Conservation (phyloP, 2,113 vertebrate genomes). For the Sigmodon hispidus region DNA sequence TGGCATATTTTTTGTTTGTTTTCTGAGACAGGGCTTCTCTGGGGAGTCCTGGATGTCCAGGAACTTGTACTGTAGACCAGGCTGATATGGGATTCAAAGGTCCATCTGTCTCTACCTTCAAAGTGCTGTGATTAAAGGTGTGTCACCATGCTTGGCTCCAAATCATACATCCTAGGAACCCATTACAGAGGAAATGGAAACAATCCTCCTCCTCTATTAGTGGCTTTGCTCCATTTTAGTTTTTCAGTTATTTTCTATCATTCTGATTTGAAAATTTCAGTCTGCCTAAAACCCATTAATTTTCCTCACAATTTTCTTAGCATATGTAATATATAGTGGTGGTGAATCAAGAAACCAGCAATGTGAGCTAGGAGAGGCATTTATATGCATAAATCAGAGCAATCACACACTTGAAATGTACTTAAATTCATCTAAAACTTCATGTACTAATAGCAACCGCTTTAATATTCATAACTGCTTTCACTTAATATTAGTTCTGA, state of each 20-base stretch:
- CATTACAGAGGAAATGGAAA: background rate
- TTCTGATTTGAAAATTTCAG: background rate
- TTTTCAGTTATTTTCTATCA: background rate
- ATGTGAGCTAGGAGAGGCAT: background rate
- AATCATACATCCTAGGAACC: background rate
- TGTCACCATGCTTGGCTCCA: background rate
- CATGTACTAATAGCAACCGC: background rate
- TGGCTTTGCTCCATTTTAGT: background rate
- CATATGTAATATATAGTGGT: background rate
- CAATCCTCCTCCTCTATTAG: background rate
- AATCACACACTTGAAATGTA: background rate
- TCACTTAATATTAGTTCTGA: slow-evolving; percentile 13
- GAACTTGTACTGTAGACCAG: background rate
- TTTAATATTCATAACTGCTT: background rate
- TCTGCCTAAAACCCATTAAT: background rate
- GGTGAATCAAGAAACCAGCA: background rate
- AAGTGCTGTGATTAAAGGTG: background rate
- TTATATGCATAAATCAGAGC: background rate
- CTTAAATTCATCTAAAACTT: background rate
- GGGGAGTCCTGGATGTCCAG: background rate
- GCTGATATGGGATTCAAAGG: background rate
- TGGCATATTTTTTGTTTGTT: background rate
- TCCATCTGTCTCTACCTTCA: background rate
- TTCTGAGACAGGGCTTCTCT: background rate
- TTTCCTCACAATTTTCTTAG: background rate